These are phyloP conservation scores for Eupithecia insigniata DNA, from an alignment of 2,888 invertebrate species.

Conservation along the genomic window DNA sequence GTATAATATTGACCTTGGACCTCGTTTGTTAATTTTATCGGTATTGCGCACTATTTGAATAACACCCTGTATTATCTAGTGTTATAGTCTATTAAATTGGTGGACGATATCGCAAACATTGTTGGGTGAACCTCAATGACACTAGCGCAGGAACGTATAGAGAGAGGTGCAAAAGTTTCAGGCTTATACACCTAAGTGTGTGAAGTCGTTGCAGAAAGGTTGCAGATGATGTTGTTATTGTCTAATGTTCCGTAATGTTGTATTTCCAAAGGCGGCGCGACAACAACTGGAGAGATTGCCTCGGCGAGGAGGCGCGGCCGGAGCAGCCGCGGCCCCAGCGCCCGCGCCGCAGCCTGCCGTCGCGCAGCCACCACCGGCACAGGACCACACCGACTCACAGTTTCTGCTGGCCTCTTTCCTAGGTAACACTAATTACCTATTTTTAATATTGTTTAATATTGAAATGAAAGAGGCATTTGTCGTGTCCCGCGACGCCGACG, in stretches of 20 bases:
- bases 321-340: conserved; percentile 84
- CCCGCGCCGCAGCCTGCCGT: conserved; percentile 65
- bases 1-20: too few species aligned
- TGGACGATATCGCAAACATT: too few species aligned
- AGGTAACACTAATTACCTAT: conserved; percentile 50
- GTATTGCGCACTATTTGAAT: too few species aligned
- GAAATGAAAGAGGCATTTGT: not conserved
- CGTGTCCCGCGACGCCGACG: too few species aligned
- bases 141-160: too few species aligned
- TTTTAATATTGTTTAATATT: not conserved
- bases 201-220: not conserved
- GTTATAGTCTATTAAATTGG: too few species aligned
- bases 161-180: not conserved
- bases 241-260: not conserved
- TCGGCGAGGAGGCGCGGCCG: conserved; percentile 87
- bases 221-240: not conserved
- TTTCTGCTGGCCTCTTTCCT: conserved; percentile 72
- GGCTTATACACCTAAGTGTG: not conserved
- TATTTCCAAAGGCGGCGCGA: conserved; percentile 87
- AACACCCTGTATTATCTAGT: too few species aligned
- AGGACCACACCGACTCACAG: conserved; percentile 66
- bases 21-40: too few species aligned
- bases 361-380: conserved; percentile 70
- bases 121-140: too few species aligned
- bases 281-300: conserved; percentile 96